Percentiles rank a stretch among this genome's conserved stretches.
phyloP scores from a whole-genome alignment of 2,113 vertebrate genomes.

The Podilymbus podiceps region DNA sequence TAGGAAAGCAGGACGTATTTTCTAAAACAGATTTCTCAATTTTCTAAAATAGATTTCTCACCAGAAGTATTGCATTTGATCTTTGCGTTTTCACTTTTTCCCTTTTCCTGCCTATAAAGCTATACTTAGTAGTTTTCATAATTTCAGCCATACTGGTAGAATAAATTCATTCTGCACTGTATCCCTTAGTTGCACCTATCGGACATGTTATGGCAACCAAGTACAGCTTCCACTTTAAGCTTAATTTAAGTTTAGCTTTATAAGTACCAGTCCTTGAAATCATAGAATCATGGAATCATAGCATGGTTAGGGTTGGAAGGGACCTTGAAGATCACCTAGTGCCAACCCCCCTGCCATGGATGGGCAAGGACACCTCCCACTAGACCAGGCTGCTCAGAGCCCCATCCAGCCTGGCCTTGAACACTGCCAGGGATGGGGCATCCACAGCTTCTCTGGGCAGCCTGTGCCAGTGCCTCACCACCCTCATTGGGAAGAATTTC shows the following conservation, averaged over 20 bases:
- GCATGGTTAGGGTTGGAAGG: too few relatives aligned
- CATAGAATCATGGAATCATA: too few relatives aligned
- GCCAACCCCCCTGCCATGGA: too few relatives aligned
- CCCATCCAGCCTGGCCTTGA: too few relatives aligned
- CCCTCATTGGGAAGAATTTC: too few relatives aligned
- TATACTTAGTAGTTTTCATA: not conserved
- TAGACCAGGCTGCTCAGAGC: too few relatives aligned
- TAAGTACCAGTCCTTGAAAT: too few relatives aligned
- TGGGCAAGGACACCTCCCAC: too few relatives aligned
- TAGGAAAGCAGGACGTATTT: not conserved
- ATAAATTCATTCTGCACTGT: not conserved
- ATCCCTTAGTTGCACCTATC: not conserved
- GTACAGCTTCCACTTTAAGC: not conserved
- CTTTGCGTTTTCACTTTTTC: not conserved
- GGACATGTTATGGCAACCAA: not conserved
- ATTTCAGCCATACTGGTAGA: not conserved
- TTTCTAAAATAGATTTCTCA: not conserved
- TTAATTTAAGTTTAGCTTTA: not conserved
- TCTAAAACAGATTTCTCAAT: not conserved
- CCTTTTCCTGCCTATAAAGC: not conserved
- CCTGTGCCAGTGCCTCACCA: too few relatives aligned
- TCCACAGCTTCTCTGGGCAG: too few relatives aligned
- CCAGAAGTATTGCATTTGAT: not conserved
- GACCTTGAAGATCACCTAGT: too few relatives aligned
- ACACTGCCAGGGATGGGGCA: too few relatives aligned